Evolutionary conservation across 2,797 vertebrate genomes (phyloP).

Genomic region (Eupleurogrammus muticus): DNA sequence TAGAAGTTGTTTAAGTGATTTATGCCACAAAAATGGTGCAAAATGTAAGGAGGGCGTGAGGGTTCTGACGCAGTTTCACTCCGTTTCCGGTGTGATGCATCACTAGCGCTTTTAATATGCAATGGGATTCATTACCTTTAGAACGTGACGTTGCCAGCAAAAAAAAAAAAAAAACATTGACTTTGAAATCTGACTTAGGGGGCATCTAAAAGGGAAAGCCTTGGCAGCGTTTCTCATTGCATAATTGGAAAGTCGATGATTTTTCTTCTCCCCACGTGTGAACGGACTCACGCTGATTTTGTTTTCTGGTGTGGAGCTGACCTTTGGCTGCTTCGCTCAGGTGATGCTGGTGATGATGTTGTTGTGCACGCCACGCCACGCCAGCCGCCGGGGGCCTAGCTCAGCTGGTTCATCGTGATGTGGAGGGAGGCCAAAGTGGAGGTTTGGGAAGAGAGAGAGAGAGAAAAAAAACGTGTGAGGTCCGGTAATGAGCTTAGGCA

Average conservation of each 20-base stretch:
- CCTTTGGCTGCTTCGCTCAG: conserved; percentile 44
- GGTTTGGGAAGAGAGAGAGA: too few relatives aligned
- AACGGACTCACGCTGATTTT: conserved; percentile 42
- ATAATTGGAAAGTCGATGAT: conserved; percentile 33
- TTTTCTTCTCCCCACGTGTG: conserved; percentile 7
- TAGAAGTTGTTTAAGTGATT: too few relatives aligned
- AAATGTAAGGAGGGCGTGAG: too few relatives aligned
- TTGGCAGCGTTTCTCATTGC: conserved; percentile 1
- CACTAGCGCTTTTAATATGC: neutral
- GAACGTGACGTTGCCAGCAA: conserved; percentile 5
- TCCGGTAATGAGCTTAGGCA: conserved; percentile 62
- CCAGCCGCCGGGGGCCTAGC: conserved; percentile 23
- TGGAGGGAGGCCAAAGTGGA: conserved; percentile 45
- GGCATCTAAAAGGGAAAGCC: neutral
- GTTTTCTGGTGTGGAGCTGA: conserved; percentile 54
- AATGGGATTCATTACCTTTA: neutral
- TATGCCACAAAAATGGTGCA: too few relatives aligned
- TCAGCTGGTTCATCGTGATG: conserved; percentile 39
- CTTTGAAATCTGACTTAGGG: conserved; percentile 12
- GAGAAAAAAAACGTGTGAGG: conserved; percentile 54
- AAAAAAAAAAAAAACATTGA: conserved; percentile 2
- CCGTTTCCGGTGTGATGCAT: neutral
- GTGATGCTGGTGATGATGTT: too few relatives aligned
- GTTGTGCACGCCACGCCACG: conserved; percentile 33
- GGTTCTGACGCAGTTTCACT: neutral